Base-by-base conservation (phyloP, 2,888 invertebrate genomes). In the Cephus nigrinus region DNA sequence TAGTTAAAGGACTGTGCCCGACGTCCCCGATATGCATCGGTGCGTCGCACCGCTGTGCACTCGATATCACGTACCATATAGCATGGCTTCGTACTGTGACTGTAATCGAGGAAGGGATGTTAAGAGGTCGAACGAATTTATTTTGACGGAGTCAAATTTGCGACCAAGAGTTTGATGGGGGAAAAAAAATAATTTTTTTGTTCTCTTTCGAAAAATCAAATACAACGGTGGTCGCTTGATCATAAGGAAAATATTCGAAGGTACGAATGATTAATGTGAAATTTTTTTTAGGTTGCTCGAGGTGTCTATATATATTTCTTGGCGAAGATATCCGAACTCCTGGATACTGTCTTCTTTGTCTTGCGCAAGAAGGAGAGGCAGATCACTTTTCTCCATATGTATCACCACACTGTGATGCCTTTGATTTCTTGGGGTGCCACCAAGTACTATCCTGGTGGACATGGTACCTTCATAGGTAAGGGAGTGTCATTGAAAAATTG, bases 341-440 rank as follows among this genome's bases (percentile, higher is more conserved):
- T 98, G 75, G 98, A 98, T 89, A 98, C 98, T 0, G 95, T 98
- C 33, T 98, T 98, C 93, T 98, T 98, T 92, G 96, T 98, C 31
- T 93, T 98, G 86, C 94, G 98, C 76, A 98, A 98, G 93, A 98
- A 98, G 88, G 95, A 97, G 83, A 94, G 94, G 11, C 98, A 98
- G 92, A 95, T 98, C 75, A 96, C 97, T 0, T 97, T 97, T 90
- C 94, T 98, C 76, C 98, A 98, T 88, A 94, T 98, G 86, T 98
- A 98, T 89, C 98, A 98, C 91, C 98, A 98, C 90, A 97, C 97
- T 0, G 96, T 97, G 73, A 98, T 98, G 98, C 98, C 98, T 1
- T 94, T 97, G 94, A 95, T 97, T 86, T 96, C 97, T 76, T 98
- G 98, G 98, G 97, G 97, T 73, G 96, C 96, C 23, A 96, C 97